These are phyloP conservation scores for Ceraclea dissimilis DNA, from an alignment of 2,888 invertebrate species.

Conservation along the genomic window DNA sequence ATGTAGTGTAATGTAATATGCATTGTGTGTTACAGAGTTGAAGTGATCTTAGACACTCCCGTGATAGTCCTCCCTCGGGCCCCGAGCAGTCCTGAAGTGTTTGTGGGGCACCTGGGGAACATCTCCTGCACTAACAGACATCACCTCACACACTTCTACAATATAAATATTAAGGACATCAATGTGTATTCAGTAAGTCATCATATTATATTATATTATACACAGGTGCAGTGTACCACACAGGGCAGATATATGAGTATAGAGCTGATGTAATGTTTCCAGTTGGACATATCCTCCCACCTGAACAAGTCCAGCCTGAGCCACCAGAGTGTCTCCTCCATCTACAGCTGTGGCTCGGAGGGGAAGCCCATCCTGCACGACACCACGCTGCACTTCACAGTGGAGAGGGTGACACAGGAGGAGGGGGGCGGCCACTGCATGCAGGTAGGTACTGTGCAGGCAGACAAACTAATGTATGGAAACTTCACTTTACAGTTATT, in stretches of 20 bases:
- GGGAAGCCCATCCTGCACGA: conserved; percentile 87
- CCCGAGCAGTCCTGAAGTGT: conserved; percentile 69
- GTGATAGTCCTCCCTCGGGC: conserved; percentile 81
- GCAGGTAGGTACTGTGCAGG: conserved; percentile 11
- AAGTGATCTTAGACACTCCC: conserved; percentile 81
- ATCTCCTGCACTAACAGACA: conserved; percentile 56
- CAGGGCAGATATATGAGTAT: background rate
- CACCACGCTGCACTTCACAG: conserved; percentile 68
- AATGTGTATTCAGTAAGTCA: conserved; percentile 65
- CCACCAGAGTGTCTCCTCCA: conserved; percentile 48
- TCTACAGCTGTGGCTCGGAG: conserved; percentile 65
- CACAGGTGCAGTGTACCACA: background rate
- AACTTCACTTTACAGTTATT: too few relatives aligned
- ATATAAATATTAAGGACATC: conserved; percentile 75
- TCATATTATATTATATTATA: background rate
- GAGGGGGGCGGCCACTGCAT: too few relatives aligned
- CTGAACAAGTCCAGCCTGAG: conserved; percentile 31
- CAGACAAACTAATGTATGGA: background rate
- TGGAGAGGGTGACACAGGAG: conserved; percentile 40
- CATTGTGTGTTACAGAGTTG: conserved; percentile 46
- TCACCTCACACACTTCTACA: conserved; percentile 45
- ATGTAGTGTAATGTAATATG: background rate
- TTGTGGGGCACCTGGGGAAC: conserved; percentile 88
- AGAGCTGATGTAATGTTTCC: too few relatives aligned
- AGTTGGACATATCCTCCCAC: conserved; percentile 41